Conservation (phyloP, 2,797 vertebrate species). For the Lutjanus campechanus region DNA sequence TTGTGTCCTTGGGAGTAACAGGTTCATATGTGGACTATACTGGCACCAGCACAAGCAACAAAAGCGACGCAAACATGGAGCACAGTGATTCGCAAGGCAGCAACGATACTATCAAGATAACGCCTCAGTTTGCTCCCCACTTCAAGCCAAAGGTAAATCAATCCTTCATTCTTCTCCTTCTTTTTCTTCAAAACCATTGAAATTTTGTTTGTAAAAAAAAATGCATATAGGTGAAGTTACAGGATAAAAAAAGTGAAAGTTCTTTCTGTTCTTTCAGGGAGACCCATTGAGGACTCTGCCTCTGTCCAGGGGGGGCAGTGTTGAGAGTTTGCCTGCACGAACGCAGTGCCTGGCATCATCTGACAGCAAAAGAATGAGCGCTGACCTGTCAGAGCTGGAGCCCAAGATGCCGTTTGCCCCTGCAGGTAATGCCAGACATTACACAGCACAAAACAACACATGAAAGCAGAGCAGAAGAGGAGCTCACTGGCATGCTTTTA, state of each 20-base stretch:
- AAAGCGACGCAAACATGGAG: conserved; percentile 93
- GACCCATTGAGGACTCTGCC: conserved; percentile 92
- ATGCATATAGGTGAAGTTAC: not conserved
- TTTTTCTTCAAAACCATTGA: not conserved
- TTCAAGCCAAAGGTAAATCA: conserved; percentile 88
- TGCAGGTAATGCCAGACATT: conserved; percentile 87
- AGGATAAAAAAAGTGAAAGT: not conserved
- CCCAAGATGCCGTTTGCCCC: conserved; percentile 89
- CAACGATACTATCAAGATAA: conserved; percentile 98
- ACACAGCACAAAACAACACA: conserved; percentile 16
- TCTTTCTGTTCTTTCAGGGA: conserved; percentile 78
- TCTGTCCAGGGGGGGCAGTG: conserved; percentile 95
- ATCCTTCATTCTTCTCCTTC: not conserved
- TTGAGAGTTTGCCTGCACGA: conserved; percentile 92
- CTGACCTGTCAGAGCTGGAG: conserved; percentile 97
- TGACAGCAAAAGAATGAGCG: conserved; percentile 95
- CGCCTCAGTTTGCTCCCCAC: conserved; percentile 90
- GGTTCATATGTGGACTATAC: conserved; percentile 94
- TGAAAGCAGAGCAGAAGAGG: not conserved
- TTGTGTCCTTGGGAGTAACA: conserved; percentile 61
- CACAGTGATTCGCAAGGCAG: conserved; percentile 92
- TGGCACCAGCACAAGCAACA: conserved; percentile 95
- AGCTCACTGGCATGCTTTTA: conserved; percentile 8
- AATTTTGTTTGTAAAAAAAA: not conserved
- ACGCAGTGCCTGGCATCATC: conserved; percentile 87